Conservation (phyloP, 2,888 invertebrate genomes). For the Phyllotreta striolata region DNA sequence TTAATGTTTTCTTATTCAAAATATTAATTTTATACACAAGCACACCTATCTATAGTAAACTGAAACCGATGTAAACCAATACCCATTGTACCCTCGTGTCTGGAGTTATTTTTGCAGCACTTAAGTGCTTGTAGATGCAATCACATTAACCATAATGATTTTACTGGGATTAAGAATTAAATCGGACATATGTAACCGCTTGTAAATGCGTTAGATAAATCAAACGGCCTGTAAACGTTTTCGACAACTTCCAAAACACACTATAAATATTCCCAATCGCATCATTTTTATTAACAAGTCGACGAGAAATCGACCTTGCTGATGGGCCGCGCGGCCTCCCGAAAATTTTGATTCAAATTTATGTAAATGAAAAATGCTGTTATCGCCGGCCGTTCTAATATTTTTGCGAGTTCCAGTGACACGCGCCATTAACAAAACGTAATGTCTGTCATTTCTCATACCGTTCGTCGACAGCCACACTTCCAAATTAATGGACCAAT, state of each 20-base stretch:
- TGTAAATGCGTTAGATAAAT: slow-evolving; percentile 16
- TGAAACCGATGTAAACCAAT: no score
- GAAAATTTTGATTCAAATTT: slow-evolving; percentile 24
- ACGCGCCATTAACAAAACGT: slow-evolving; percentile 23
- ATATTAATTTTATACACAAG: no score
- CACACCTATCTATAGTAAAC: no score
- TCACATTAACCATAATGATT: background rate
- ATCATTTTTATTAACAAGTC: slow-evolving; percentile 20
- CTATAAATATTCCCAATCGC: slow-evolving; percentile 23
- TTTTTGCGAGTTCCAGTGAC: slow-evolving; percentile 22
- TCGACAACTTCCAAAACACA: slow-evolving; percentile 20
- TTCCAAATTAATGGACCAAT: slow-evolving; percentile 23
- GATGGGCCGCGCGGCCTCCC: background rate
- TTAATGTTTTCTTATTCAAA: no score
- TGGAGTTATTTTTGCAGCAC: no score
- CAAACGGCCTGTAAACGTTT: slow-evolving; percentile 20
- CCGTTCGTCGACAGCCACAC: slow-evolving; percentile 17
- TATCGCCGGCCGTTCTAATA: slow-evolving; percentile 21
- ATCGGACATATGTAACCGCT: slow-evolving; percentile 14
- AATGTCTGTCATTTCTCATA: slow-evolving; percentile 25
- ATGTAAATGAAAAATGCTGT: slow-evolving; percentile 26
- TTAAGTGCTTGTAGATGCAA: no score
- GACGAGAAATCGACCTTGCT: slow-evolving; percentile 12
- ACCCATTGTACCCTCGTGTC: no score
- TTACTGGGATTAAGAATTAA: slow-evolving; percentile 6